Percentiles rank a stretch among this genome's conserved stretches.
Evolutionary conservation across 2,888 invertebrate genomes (phyloP).

Genomic region (Chrysolina americana): DNA sequence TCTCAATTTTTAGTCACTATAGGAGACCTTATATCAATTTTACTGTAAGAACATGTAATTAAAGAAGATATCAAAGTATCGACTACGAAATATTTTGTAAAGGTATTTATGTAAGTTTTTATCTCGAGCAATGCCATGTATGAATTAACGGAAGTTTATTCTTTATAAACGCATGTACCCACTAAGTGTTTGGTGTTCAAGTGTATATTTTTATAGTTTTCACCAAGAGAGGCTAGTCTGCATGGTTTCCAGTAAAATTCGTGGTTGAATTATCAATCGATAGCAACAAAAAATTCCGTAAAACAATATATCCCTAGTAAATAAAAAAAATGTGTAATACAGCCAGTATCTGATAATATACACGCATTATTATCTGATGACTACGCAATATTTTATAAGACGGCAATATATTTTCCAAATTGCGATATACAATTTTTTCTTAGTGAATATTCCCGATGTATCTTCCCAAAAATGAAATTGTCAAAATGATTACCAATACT

Average conservation of each 20-base stretch:
- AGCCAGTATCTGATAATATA: conserved; percentile 36
- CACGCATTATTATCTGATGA: conserved; percentile 28
- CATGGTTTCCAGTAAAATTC: neutral
- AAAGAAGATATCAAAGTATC: neutral
- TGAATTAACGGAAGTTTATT: neutral
- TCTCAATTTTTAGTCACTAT: too few species aligned
- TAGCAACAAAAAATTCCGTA: neutral
- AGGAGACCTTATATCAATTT: too few species aligned
- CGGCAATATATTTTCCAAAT: neutral
- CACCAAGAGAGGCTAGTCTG: neutral
- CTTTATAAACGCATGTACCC: neutral
- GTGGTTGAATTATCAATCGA: neutral
- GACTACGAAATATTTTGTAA: neutral
- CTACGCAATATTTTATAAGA: neutral
- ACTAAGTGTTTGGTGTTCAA: neutral
- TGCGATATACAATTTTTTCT: neutral
- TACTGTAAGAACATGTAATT: too few species aligned
- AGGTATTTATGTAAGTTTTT: neutral
- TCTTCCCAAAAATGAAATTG: too few species aligned
- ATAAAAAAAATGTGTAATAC: conserved; percentile 27
- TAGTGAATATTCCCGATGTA: neutral
- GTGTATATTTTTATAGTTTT: neutral
- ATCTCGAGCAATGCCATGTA: neutral
- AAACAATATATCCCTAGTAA: neutral
- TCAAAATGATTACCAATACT: too few species aligned